Evolutionary conservation across 2,797 vertebrate species (phyloP).

Genomic region (Setipinna tenuifilis): DNA sequence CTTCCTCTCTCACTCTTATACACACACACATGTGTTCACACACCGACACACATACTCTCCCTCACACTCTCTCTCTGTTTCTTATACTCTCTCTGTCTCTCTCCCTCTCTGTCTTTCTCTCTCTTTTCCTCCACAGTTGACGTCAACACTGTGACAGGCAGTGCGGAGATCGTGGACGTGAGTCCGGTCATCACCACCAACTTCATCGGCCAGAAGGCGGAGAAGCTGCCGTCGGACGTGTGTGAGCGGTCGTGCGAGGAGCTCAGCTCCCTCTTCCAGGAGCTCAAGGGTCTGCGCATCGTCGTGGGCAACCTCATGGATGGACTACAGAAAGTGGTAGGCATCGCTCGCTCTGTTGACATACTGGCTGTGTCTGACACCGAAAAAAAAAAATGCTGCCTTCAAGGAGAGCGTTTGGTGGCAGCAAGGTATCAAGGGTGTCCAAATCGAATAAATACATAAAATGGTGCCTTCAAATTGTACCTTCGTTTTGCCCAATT

Average conservation of each 20-base stretch:
- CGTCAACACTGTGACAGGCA: conserved; percentile 84
- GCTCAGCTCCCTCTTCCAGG: conserved; percentile 88
- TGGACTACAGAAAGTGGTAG: conserved; percentile 91
- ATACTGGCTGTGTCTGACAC: too few relatives aligned
- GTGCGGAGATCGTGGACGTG: conserved; percentile 84
- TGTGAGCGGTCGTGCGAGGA: conserved; percentile 95
- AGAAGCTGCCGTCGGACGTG: conserved; percentile 75
- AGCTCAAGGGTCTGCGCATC: conserved; percentile 88
- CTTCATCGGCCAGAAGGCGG: conserved; percentile 79
- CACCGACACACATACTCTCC: too few relatives aligned
- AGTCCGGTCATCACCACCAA: conserved; percentile 82
- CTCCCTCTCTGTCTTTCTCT: conserved; percentile 10
- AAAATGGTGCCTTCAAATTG: too few relatives aligned
- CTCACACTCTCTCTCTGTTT: neutral
- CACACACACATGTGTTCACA: too few relatives aligned
- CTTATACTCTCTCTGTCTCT: too few relatives aligned
- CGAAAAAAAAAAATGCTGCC: too few relatives aligned
- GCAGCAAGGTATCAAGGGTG: too few relatives aligned
- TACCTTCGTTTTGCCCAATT: too few relatives aligned
- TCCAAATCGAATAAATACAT: too few relatives aligned
- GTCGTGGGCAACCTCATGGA: conserved; percentile 90
- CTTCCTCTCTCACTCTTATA: too few relatives aligned
- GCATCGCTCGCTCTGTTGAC: conserved; percentile 43
- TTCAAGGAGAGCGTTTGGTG: conserved; percentile 40
- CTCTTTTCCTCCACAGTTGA: conserved; percentile 72